A percentile compares a stretch with the other conserved stretches of the same genome.
These are phyloP conservation scores for Anthoscopus minutus DNA, from an alignment of 2,113 vertebrate species.

Conservation along the genomic window DNA sequence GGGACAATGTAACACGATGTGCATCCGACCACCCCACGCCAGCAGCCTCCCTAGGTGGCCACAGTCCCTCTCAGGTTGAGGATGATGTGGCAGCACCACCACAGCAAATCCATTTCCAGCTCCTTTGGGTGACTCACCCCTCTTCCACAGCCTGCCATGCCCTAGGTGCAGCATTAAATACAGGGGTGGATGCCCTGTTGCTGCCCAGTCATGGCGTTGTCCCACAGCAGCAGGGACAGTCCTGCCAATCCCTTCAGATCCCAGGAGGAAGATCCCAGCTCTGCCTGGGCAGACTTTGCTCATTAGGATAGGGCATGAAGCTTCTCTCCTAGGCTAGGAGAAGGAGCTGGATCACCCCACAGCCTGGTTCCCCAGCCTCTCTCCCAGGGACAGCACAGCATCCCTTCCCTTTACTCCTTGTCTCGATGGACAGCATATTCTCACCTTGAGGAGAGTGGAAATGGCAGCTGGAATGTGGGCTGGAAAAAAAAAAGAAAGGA, in stretches of 20 bases:
- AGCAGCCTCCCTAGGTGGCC: not conserved
- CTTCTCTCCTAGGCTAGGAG: not conserved
- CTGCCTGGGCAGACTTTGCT: not conserved
- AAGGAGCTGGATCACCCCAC: not conserved
- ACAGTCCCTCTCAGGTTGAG: not conserved
- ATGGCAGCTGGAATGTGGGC: constrained; percentile 62
- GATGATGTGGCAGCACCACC: not conserved
- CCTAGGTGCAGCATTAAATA: not conserved
- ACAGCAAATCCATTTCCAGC: not conserved
- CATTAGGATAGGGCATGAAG: not conserved
- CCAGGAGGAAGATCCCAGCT: not conserved
- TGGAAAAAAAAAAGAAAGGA: not conserved
- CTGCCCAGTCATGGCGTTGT: not conserved
- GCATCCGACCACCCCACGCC: not conserved
- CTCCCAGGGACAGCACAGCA: not conserved
- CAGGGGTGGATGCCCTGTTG: not conserved
- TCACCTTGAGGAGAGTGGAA: constrained; percentile 61
- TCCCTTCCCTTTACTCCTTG: not conserved
- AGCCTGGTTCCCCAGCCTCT: not conserved
- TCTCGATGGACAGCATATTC: not conserved
- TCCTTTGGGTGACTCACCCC: not conserved
- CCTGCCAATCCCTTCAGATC: not conserved
- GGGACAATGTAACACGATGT: rapidly evolving
- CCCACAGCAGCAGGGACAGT: not conserved
- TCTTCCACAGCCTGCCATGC: not conserved